Percentiles rank a stretch among this genome's conserved stretches.
phyloP scores from a whole-genome alignment of 2,113 vertebrate genomes.

The Calypte anna region DNA sequence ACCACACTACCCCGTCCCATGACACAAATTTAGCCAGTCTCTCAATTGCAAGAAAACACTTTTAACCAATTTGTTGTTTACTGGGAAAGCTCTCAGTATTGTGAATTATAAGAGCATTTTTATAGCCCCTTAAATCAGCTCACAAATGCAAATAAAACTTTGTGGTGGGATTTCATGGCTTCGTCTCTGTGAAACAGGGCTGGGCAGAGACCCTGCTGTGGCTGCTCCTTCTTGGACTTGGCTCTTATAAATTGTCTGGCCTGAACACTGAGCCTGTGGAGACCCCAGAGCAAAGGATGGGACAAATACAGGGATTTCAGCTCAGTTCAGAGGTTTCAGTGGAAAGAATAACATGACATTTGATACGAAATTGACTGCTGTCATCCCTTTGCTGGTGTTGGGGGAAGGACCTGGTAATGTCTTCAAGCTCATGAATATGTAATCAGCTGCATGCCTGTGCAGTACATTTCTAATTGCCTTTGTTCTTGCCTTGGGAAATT shows the following conservation, averaged over 20 bases:
- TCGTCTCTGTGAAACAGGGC: neutral
- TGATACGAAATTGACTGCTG: neutral
- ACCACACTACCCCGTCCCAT: neutral
- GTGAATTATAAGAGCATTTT: neutral
- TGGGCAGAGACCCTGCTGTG: fast-evolving
- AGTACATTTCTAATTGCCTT: slow-evolving; percentile 22
- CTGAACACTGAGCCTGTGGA: fast-evolving
- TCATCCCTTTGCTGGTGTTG: neutral
- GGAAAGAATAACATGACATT: neutral
- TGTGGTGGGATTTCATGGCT: neutral
- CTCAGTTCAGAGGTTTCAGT: neutral
- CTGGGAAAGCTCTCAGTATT: neutral
- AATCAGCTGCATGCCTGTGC: neutral
- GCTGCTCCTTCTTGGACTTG: neutral
- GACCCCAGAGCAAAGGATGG: neutral
- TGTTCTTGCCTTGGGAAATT: neutral
- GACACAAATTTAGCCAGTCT: neutral
- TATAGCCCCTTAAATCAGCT: neutral
- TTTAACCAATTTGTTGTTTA: neutral
- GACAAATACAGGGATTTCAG: fast-evolving
- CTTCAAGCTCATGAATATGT: slow-evolving; percentile 1
- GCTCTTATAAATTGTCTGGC: neutral
- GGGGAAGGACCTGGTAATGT: neutral
- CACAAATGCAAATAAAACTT: neutral
- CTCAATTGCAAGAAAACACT: neutral